Base-by-base conservation (phyloP, 2,888 invertebrate species). In the Crematogaster levior region DNA sequence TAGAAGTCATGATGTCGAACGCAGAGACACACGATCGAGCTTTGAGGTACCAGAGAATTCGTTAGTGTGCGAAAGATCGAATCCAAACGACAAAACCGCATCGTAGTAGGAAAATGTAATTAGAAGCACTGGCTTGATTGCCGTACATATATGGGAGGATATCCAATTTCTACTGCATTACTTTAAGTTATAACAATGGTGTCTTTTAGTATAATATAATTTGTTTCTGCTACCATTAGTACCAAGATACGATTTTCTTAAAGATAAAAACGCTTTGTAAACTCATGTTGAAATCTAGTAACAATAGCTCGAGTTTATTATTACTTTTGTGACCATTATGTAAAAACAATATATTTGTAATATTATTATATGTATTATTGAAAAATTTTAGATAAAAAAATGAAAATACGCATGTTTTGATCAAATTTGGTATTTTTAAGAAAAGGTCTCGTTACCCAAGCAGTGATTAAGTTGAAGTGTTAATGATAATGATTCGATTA, bases 1-100 rank as follows among this genome's bases (percentile, higher is more conserved):
- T 85, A 80, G 65, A 79, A 84, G 73, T 74, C 73, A 72, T 66
- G 30, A 43, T 18, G 48, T 77, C 63, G 34, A 83, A 58, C 46
- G 53, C 72, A 24, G 21, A 34, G 40, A 27, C 15, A 18, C 58
- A 70, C 40, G 24, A 27, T 48, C 68, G 34, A 74, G 63, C 51
- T 61, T 77, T 77, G 48, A 37, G 56, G 34, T 65, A 56, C 24
- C 30, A 30, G 34, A 46, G 75, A 65, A 12, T 37, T 56, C 30
- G 37, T 46, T 15, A 24, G 18, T 63, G 40, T 30, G n/a, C 66
- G 51, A 65, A 66, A 51, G 37, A 24, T 75, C 63, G 48, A 6
- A 21, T 21, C 18, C 18, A 24, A 74, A 34, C 7, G 24, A 74
- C n/a, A n/a, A 51, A 51, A 75, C 65, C 18, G 21, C 37, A 15